Percentiles rank a stretch among this genome's conserved stretches.
Evolutionary conservation across 2,888 invertebrate genomes (phyloP).

Genomic region (Drosophila prostipennis): DNA sequence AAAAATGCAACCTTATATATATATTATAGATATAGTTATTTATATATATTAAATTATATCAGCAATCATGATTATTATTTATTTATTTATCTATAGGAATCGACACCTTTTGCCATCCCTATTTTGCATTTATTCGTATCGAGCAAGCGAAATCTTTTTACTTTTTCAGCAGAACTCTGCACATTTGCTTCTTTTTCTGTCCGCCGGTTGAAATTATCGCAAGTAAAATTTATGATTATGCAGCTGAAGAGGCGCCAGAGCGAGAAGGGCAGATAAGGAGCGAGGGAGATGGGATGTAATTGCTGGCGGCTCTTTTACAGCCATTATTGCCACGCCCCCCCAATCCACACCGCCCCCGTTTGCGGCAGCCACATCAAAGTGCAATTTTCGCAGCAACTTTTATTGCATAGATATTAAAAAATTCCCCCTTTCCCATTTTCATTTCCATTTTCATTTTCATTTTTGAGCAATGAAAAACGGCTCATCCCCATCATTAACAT

Average conservation of each 20-base stretch:
- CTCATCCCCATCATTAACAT: conserved; percentile 20
- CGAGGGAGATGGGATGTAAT: conserved; percentile 15
- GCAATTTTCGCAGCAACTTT: conserved; percentile 64
- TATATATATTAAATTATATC: too few species aligned
- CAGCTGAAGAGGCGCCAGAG: conserved; percentile 12
- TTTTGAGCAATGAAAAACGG: conserved; percentile 2
- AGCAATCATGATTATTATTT: too few species aligned
- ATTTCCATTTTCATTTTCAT: too few species aligned
- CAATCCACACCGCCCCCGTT: not conserved
- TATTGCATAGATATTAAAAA: conserved; percentile 71
- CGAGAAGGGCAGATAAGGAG: conserved; percentile 7
- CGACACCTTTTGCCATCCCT: not conserved
- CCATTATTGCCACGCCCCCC: conserved; percentile 8
- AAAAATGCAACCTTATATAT: too few species aligned
- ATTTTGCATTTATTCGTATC: conserved; percentile 9
- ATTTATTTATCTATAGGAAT: too few species aligned
- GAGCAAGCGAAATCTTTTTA: conserved; percentile 9
- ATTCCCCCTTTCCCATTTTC: conserved; percentile 13
- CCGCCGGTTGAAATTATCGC: conserved; percentile 40
- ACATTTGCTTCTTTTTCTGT: conserved; percentile 4
- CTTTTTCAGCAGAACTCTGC: not conserved
- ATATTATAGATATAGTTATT: too few species aligned
- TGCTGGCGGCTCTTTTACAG: conserved; percentile 26
- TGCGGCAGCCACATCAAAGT: conserved; percentile 59
- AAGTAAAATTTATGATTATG: conserved; percentile 45